Evolutionary conservation across 2,888 invertebrate species (phyloP), one percentile per base, ranked within the genome.

Genomic region (Patella ulyssiponensis): DNA sequence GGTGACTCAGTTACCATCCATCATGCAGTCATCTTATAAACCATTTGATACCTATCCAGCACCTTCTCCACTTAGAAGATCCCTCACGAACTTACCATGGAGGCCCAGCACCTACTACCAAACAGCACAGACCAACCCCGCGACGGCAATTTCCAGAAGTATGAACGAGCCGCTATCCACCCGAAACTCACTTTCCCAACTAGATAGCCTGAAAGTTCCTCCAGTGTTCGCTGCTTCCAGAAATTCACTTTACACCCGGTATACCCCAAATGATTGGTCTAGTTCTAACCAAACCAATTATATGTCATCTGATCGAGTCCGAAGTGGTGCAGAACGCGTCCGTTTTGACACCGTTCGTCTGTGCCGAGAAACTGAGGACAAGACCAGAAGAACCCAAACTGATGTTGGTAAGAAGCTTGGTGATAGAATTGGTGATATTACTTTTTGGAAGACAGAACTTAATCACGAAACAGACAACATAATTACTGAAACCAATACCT

Each of bases 221-320:
- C 89, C 91, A 58, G 90, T 91, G 74, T 91, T 90, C 82, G 90
- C 91, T 33, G 90, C 91, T 12, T 90, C 91, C 69, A 83, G 91
- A 73, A 91, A 90, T 82, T 89, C 91, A 53, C 86, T 97, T 53
- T 96, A 97, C 91, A 97, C 97, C 0, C 84, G 91, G 52, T 97
- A 96, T 92, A 97, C 97, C 1, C 96, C 96, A 75, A 94, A 96
- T 84, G 97, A 98, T 93, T 98, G 98, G 97, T 95, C 95, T 81
- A 96, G 96, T 92, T 95, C 95, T 89, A 96, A 96, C 90, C 92
- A 92, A 89, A 92, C 89, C 91, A 94, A 95, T 88, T 97, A 95
- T 91, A 95, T 95, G 88, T 96, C 97, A 90, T 95, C 97, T 0
- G 97, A 97, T 89, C 95, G 96, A 17, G 96, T 96, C 89, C 94